Evolutionary conservation across 2,113 vertebrate genomes (phyloP).

Genomic region (Limnothrissa miodon): DNA sequence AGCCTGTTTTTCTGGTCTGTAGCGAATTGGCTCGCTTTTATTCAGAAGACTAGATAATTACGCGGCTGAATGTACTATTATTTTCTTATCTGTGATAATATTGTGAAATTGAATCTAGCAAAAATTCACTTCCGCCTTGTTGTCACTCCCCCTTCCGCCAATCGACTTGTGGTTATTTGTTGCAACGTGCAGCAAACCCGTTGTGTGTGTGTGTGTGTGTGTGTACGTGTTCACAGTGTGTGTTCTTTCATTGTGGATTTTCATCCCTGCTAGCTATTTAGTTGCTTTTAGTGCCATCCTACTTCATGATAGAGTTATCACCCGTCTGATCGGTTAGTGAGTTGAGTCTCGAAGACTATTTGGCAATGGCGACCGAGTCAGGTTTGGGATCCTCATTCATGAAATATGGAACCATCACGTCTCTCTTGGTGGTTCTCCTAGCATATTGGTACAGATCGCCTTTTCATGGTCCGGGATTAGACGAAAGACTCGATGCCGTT

Average conservation of each 20-base stretch:
- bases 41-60: neutral
- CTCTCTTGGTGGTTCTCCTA: constrained; percentile 63
- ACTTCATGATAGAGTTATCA: neutral
- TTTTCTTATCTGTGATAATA: neutral
- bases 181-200: neutral
- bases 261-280: neutral
- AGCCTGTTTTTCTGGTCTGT: neutral
- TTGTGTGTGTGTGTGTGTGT: neutral
- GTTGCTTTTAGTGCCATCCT: neutral
- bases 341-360: neutral
- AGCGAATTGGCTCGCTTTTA: neutral
- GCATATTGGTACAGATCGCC: constrained; percentile 71
- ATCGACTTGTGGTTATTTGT: neutral
- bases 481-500: constrained; percentile 70
- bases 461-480: constrained; percentile 51
- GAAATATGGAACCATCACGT: constrained; percentile 68
- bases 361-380: constrained; percentile 58
- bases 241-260: neutral
- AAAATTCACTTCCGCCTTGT: constrained; percentile 36
- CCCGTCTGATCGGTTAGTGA: neutral
- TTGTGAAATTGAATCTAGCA: neutral
- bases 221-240: neutral
- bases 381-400: constrained; percentile 52
- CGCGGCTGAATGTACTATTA: neutral
- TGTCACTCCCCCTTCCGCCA: constrained; percentile 24